Conservation (phyloP, 2,113 vertebrate species). For the Amblyornis subalaris region DNA sequence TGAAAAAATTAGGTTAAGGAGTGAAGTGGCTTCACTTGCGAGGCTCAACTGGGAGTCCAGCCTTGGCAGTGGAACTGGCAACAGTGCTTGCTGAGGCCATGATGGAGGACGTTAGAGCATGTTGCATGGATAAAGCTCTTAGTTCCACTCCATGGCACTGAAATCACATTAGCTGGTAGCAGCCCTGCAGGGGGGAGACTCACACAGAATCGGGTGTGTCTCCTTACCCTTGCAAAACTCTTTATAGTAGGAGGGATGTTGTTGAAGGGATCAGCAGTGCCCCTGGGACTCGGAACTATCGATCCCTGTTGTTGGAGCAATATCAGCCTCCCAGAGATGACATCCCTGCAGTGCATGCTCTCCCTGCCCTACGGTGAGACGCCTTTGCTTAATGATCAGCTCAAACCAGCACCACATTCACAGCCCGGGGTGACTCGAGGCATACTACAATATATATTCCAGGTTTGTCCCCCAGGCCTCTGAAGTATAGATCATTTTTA, state of each 20-base stretch:
- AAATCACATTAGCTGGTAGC: not conserved
- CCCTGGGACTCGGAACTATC: not conserved
- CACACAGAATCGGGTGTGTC: not conserved
- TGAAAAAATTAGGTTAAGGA: not conserved
- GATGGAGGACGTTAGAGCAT: accelerated
- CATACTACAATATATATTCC: not conserved
- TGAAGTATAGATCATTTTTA: constrained; percentile 32
- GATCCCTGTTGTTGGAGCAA: accelerated
- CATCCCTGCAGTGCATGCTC: accelerated
- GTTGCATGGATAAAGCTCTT: not conserved
- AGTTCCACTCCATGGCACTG: accelerated
- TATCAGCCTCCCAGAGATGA: not conserved
- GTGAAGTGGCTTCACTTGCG: not conserved
- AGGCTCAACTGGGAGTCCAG: not conserved
- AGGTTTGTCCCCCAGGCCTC: not conserved
- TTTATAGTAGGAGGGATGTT: not conserved
- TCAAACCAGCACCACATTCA: not conserved
- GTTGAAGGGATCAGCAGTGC: not conserved
- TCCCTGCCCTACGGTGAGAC: accelerated
- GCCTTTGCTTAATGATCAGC: not conserved
- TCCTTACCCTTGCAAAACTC: not conserved
- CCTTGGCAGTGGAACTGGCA: accelerated
- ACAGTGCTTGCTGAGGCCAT: not conserved
- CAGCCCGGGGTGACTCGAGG: not conserved
- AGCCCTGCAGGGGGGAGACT: not conserved